These are phyloP conservation scores for Drosophila ironensis DNA, from an alignment of 1,140 invertebrate genomes.

Conservation along the genomic window DNA sequence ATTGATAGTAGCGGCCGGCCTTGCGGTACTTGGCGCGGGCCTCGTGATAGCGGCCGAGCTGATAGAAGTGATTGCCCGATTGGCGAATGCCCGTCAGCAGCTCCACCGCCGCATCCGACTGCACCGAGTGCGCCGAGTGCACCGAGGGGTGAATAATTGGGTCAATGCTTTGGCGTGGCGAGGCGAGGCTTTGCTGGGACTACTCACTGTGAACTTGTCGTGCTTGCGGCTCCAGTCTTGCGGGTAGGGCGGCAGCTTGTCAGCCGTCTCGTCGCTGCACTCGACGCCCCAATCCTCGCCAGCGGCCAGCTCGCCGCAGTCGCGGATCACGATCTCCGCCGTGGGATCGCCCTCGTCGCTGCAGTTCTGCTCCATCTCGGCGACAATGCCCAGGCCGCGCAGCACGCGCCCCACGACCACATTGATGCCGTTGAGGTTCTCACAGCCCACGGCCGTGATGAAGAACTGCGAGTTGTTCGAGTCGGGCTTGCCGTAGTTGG, in stretches of 20 bases:
- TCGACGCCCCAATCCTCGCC: constrained; percentile 86
- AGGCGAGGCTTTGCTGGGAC: too few relatives aligned
- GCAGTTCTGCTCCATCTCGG: constrained; percentile 85
- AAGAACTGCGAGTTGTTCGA: constrained; percentile 98
- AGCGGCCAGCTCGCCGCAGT: constrained; percentile 88
- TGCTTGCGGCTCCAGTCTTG: constrained; percentile 86
- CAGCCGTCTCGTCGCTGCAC: constrained; percentile 87
- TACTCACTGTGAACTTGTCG: constrained; percentile 76
- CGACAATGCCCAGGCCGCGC: constrained; percentile 87
- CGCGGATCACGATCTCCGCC: constrained; percentile 85
- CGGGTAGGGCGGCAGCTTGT: constrained; percentile 88
- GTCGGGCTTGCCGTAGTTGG: constrained; percentile 91
- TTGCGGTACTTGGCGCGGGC: constrained; percentile 89
- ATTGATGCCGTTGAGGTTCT: constrained; percentile 94
- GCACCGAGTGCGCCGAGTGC: too few relatives aligned
- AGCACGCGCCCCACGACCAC: constrained; percentile 94
- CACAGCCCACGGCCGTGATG: constrained; percentile 91
- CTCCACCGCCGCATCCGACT: constrained; percentile 44
- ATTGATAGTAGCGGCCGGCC: constrained; percentile 86
- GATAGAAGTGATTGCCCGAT: constrained; percentile 88
- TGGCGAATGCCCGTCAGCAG: constrained; percentile 85
- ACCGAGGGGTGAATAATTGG: neutral
- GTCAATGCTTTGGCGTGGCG: too few relatives aligned
- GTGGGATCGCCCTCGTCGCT: constrained; percentile 84
- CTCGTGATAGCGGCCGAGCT: constrained; percentile 84